Evolutionary conservation across 1,140 invertebrate genomes (phyloP), one percentile per base, ranked within the genome.

Genomic region (Drepana arcuata): DNA sequence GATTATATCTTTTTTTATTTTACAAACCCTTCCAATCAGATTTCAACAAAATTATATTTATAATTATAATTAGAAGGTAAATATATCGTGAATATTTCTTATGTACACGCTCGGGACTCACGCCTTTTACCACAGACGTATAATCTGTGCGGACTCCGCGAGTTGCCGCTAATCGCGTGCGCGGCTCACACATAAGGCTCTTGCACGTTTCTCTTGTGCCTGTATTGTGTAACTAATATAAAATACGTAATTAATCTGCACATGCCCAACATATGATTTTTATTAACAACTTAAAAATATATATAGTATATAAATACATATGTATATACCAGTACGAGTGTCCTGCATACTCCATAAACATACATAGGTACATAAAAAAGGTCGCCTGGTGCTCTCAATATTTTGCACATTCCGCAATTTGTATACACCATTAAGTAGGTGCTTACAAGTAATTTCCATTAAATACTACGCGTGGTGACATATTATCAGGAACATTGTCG

Each of bases 401-500:
- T 9, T 4, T 21, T 21, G 4, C 18, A 4, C 4, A 21, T 21
- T 21, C 4, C 18, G 4, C 18, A 21, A 21, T 21, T 21, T 21
- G 9, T 21, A 5, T 21, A 21, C 9, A 5, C 4, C 4, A 21
- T 21, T 21, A 5, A 21, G 4, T 21, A 21, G n/a, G 9, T 21
- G 9, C 9, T 4, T 9, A 21, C 9, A 21, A 21, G 9, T 21
- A 5, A 21, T 21, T 5, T 9, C 4, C 18, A 21, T 5, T 21
- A 9, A 21, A 21, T 21, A 9, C 4, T 5, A 9, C 18, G 18
- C 4, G 4, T 14, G 13, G 30, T 39, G 46, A 48, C 48, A 53
- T 39, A 50, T 56, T 40, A n/a, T n/a, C n/a, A 38, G 29, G 40
- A 35, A 37, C 27, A 40, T 35, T 41, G 41, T 43, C 31, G 35